Evolutionary conservation across 2,888 invertebrate species (phyloP).

Genomic region (Erebia palarica): DNA sequence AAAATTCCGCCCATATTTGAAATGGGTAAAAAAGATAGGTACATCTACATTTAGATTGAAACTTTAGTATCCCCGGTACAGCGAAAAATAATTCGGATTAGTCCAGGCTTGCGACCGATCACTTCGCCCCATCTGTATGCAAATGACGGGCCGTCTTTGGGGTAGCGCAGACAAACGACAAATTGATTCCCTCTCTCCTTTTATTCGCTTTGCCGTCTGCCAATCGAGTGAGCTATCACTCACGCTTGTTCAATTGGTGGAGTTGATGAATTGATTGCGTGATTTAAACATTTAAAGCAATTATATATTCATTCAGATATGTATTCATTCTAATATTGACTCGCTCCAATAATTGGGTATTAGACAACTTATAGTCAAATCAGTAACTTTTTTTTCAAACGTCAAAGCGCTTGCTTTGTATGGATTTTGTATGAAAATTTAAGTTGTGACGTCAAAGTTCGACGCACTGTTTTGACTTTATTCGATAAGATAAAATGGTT

Average conservation of each 20-base stretch:
- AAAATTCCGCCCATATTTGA: neutral
- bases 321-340: too few species aligned
- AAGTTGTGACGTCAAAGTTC: too few species aligned
- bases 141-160: conserved; percentile 28
- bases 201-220: neutral
- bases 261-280: neutral
- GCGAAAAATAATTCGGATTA: conserved; percentile 28
- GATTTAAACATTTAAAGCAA: too few species aligned
- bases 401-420: too few species aligned
- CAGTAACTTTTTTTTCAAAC: too few species aligned
- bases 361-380: too few species aligned
- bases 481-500: too few species aligned
- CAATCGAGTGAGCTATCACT: neutral
- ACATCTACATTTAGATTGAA: conserved; percentile 17
- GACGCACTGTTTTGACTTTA: too few species aligned
- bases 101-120: conserved; percentile 25
- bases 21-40: neutral
- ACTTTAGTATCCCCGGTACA: conserved; percentile 15
- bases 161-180: conserved; percentile 18
- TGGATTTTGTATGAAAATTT: too few species aligned
- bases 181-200: conserved; percentile 4
- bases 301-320: too few species aligned
- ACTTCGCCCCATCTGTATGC: conserved; percentile 26
- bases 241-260: neutral
- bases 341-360: too few species aligned